These are phyloP conservation scores for Allygus modestus DNA, from an alignment of 2,888 invertebrate genomes.

Conservation along the genomic window DNA sequence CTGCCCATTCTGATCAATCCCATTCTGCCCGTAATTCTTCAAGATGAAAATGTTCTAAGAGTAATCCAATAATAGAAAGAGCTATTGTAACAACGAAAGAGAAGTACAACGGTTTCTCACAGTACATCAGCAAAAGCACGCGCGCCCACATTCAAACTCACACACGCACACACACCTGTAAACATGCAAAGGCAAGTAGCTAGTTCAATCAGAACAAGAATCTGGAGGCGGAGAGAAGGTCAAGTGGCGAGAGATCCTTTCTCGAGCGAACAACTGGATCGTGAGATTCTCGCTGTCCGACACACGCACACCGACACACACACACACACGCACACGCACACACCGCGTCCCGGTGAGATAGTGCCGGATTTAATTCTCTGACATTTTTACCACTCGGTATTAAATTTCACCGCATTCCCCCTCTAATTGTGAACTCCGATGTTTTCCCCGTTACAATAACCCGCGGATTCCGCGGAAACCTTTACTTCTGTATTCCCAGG, in stretches of 20 bases:
- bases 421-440: slow-evolving; percentile 43
- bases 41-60: too few species aligned
- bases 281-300: slow-evolving; percentile 22
- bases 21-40: too few species aligned
- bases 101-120: not conserved
- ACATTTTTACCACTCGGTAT: slow-evolving; percentile 56
- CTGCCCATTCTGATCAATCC: too few species aligned
- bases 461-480: slow-evolving; percentile 6
- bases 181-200: slow-evolving; percentile 40
- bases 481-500: slow-evolving; percentile 51
- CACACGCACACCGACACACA: slow-evolving; percentile 24
- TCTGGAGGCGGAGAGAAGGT: slow-evolving; percentile 42
- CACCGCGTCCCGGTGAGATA: slow-evolving; percentile 13
- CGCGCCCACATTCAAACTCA: not conserved
- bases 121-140: not conserved
- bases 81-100: too few species aligned
- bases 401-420: slow-evolving; percentile 58
- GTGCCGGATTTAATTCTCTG: slow-evolving; percentile 57
- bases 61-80: too few species aligned
- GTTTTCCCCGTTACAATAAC: slow-evolving; percentile 50
- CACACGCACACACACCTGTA: slow-evolving; percentile 14
- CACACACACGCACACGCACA: slow-evolving; percentile 25
- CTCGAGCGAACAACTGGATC: slow-evolving; percentile 16
- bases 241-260: not conserved
- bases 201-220: slow-evolving; percentile 36